Conservation (phyloP, 2,797 vertebrate genomes). For the Scolopax rusticola region DNA sequence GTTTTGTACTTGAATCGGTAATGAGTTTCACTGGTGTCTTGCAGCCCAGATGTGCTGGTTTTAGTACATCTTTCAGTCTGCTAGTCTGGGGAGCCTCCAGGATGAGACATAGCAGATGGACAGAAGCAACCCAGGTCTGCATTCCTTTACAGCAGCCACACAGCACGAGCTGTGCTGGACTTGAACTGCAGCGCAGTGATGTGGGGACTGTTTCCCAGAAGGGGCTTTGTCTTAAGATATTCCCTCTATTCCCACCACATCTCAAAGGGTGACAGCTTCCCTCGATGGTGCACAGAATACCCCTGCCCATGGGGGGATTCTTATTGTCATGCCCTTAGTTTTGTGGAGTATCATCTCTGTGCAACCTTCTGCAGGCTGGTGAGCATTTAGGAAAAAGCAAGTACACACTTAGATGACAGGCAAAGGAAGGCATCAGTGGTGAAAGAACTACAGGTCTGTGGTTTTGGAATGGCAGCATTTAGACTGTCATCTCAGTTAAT, state of each 20-base stretch:
- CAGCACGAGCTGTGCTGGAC: background rate
- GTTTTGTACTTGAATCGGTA: background rate
- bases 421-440: background rate
- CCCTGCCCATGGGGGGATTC: background rate
- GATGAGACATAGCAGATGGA: constrained; percentile 1
- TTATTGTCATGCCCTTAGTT: background rate
- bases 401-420: background rate
- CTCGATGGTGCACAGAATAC: fast-evolving
- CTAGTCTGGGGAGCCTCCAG: background rate
- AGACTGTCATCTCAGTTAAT: background rate
- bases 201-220: background rate
- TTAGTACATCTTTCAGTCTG: background rate
- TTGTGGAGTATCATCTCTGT: background rate
- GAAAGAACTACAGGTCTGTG: background rate
- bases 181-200: background rate
- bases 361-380: background rate
- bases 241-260: background rate
- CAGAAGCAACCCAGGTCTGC: background rate
- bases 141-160: background rate
- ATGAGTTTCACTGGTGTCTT: background rate
- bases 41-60: background rate
- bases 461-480: background rate
- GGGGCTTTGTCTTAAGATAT: background rate
- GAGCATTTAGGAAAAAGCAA: background rate
- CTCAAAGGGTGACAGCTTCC: background rate